Base-by-base conservation (phyloP, 1,140 invertebrate genomes). In the Popillia japonica region DNA sequence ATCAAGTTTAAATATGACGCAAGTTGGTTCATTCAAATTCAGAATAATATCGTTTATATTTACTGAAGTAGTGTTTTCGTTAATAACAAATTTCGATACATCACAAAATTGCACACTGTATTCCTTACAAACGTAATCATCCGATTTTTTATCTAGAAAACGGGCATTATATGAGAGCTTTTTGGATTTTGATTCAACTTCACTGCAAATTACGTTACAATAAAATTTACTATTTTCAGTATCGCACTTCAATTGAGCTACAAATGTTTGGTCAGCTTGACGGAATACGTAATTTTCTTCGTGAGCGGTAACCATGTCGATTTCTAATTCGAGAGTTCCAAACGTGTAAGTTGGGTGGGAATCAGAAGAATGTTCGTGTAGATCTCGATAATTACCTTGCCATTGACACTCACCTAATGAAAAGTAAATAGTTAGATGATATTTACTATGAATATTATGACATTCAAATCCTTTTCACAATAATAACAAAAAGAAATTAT, bases 221-320 rank as follows among this genome's bases (percentile, higher is more conserved):
- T 72, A 44, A 48, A 82, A 78, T 20, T 75, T 75, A 22, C 72
- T 75, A 59, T 44, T 79, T 17, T 27, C 48, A 3, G 61, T 34
- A 74, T 84, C 82, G 9, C 81, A 78, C 75, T 82, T 79, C 40
- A 79, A 79, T 44, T 81, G 80, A 23, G 81, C 40, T 27, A 80
- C 44, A 73, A 84, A 84, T n/a, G 80, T 23, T 44, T 82, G 79
- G 59, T 82, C 61, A 34, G 79, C 42, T 72, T 75, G 61, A 10
- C 40, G 14, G n/a, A 84, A 27, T 6, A 85, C 20, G n/a, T 80
- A 75, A 64, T 79, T 80, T 27, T 80, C 79, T 48, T 81, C 78
- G 61, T 81, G 72, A 10, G 75, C 79, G 27, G 79, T 81, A 9
- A 75, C 40, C 22, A 84, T 79, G 72, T 80, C 59, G 8, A 85